Base-by-base conservation (phyloP, 2,113 vertebrate species). In the Acinonyx jubatus region DNA sequence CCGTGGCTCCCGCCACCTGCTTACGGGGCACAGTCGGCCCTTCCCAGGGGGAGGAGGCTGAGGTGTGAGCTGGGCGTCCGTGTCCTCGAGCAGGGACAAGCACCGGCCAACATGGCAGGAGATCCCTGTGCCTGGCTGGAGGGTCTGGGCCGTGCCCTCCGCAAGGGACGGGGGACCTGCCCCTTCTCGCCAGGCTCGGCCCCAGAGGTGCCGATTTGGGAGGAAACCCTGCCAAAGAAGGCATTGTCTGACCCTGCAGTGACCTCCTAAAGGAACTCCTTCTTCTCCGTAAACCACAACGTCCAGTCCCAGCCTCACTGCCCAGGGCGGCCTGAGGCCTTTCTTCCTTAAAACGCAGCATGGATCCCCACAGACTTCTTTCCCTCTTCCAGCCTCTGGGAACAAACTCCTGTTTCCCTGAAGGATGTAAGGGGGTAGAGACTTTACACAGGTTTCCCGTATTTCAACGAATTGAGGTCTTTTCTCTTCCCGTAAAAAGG, bases 271-370 rank as follows among this genome's bases (percentile, higher is more conserved):
- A 73, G 96, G 96, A 88, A 88, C 96, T 95, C 61, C 61, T 52
- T 36, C 50, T 31, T 95, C 96, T 33, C 98, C 97, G 96, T 98
- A 98, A 96, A 94, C 98, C 97, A 85, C 57, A 61, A 2, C 19
- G 8, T 61, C 57, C 57, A 1, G 23, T 57, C n/a, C 45, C 13
- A 36, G 50, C n/a, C 41, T 57, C 38, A 13, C 0, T 36, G 71
- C 71, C 78, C 73, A 1, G 1, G 55, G n/a, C 4, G 1, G 12
- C 79, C 91, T 23, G 48, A 2, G 93, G 80, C 61, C 4, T 52
- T 89, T 65, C 36, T 38, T 41, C 66, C 27, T 57, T 19, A 1
- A 7, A 33, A 63, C 15, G 14, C 80, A 3, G 31, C 76, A 3
- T 38, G 9, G n/a, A 57, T 1, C 21, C 88, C 29, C 1, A 4